Evolutionary conservation across 2,797 vertebrate species (phyloP).

Genomic region (Coracias cyanogaster): DNA sequence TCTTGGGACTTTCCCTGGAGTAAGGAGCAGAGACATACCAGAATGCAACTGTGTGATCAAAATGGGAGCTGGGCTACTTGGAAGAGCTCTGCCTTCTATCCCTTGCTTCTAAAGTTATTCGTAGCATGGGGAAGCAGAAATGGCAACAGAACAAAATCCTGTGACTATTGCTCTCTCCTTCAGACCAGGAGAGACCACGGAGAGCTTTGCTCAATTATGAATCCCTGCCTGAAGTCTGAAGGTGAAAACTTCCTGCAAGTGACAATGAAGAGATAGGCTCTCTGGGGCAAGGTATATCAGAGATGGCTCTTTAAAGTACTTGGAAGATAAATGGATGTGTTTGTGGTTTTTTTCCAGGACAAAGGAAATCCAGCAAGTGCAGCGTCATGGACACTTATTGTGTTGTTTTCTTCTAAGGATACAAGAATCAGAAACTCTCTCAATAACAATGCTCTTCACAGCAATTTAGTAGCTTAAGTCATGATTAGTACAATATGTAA

Average conservation of each 20-base stretch:
- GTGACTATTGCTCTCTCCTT: constrained; percentile 3
- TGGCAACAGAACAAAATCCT: neutral
- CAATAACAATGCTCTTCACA: neutral
- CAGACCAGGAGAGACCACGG: neutral
- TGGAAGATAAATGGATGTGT: neutral
- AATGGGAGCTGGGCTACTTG: neutral
- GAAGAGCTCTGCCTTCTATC: neutral
- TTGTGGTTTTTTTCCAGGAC: neutral
- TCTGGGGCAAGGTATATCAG: neutral
- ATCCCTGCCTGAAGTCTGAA: neutral
- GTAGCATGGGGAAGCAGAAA: neutral
- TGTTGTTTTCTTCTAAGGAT: neutral
- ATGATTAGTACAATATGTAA: neutral
- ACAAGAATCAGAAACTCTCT: neutral
- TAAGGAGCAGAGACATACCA: neutral
- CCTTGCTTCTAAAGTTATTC: neutral
- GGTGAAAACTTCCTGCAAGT: neutral
- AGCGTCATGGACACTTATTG: neutral
- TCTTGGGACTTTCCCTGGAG: neutral
- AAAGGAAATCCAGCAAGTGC: neutral
- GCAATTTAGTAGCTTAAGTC: neutral
- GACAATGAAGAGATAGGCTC: neutral
- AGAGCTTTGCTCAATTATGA: constrained; percentile 43
- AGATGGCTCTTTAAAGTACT: neutral
- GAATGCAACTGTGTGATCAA: neutral